Base-by-base conservation (phyloP, 2,113 vertebrate species). In the Vimba vimba region DNA sequence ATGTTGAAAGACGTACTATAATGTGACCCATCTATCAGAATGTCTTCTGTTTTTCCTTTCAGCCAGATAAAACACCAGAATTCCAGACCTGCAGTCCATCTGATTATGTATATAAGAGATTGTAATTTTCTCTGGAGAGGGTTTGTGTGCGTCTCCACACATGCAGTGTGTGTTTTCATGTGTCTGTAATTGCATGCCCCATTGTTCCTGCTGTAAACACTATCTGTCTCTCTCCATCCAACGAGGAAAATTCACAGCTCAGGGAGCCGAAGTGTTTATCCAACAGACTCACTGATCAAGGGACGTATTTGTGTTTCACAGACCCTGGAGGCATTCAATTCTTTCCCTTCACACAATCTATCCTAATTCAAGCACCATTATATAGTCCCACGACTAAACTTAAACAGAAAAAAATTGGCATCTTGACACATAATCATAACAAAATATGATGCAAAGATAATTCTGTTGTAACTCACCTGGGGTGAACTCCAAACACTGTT, bases 171-270 rank as follows among this genome's bases (percentile, higher is more conserved):
- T 45, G 76, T 39, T 66, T 83, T 79, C 83, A 85, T 78, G 83
- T 47, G 79, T 87, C 82, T 85, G 57, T 43, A 73, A 80, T 66
- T 79, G 73, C 6, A 87, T 10, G 76, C 66, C 23, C 60, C 79
- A 83, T 85, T 87, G 79, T 80, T 60, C 10, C 27, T 66, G 45
- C 83, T 79, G 27, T 87, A 87, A 86, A 87, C 83, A 89, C 87
- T 39, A 82, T 74, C 86, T 59, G 74, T 55, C 80, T 87, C 64
- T 27, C 74, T 64, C 83, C 36, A n/a, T 69, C 68, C 57, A 39
- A 75, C 0, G 5, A 50, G 79, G 69, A 82, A 68, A 86, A 81
- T 59, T 9, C 11, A 21, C 74, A 79, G 50, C 25, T 25, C 62
- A 12, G 39, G 80, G 69, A 57, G 45, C 60, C 3, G 0, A 39